Percentiles rank a stretch among this genome's conserved stretches.
These are phyloP conservation scores for Ochlodes sylvanus DNA, from an alignment of 2,888 invertebrate species.

Conservation along the genomic window DNA sequence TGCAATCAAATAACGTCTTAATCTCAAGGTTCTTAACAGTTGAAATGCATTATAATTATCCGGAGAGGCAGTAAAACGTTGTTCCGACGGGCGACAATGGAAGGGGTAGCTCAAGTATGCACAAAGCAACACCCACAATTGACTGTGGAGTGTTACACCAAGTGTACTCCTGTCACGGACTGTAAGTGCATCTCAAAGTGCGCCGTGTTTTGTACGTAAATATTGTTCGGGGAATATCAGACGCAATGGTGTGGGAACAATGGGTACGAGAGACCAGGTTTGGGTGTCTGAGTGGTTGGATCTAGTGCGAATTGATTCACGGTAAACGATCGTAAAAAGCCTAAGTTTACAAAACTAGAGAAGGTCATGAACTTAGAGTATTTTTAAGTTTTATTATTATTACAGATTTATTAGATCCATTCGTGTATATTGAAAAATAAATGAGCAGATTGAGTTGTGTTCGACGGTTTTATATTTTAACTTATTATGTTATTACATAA, in stretches of 20 bases:
- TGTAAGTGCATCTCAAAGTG: constrained; percentile 56
- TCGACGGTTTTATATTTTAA: too few relatives aligned
- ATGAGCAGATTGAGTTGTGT: too few relatives aligned
- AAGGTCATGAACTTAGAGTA: too few relatives aligned
- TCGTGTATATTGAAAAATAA: too few relatives aligned
- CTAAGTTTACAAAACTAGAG: too few relatives aligned
- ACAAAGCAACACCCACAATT: constrained; percentile 65
- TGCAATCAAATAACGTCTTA: constrained; percentile 10
- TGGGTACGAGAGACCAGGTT: constrained; percentile 28
- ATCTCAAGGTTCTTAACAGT: constrained; percentile 17
- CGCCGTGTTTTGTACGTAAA: constrained; percentile 59
- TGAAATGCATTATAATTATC: constrained; percentile 34
- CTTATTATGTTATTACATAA: too few relatives aligned
- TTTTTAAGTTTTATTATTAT: too few relatives aligned
- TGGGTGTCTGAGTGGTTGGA: constrained; percentile 24
- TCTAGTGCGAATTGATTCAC: constrained; percentile 11
- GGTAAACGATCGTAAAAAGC: not conserved
- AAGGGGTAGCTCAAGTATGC: constrained; percentile 59
- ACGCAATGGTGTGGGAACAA: constrained; percentile 33
- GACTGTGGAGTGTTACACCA: constrained; percentile 59
- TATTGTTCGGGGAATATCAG: constrained; percentile 52
- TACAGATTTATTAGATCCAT: too few relatives aligned
- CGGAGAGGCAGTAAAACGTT: constrained; percentile 24
- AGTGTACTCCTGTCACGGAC: constrained; percentile 57
- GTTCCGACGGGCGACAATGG: constrained; percentile 44